phyloP scores from a whole-genome alignment of 2,113 vertebrate species.

The Circaetus cinerascens region DNA sequence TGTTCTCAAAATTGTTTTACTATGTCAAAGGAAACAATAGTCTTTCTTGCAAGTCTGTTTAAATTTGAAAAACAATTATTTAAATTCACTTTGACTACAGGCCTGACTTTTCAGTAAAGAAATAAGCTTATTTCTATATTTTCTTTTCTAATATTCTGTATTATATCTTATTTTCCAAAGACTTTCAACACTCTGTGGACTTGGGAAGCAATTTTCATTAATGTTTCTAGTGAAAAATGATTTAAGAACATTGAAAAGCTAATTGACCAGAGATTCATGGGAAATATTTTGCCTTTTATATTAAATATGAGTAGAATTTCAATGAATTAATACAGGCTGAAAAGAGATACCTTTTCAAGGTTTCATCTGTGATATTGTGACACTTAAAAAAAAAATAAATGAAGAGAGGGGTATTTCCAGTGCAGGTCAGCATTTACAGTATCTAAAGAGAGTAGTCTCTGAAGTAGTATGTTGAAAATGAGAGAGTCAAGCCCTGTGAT shows the following conservation, averaged over 20 bases:
- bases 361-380: background rate
- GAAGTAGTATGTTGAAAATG: accelerated
- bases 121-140: background rate
- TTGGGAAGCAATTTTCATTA: background rate
- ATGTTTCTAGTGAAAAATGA: background rate
- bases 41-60: background rate
- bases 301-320: background rate
- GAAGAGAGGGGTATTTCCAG: background rate
- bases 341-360: background rate
- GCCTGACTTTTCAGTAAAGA: background rate
- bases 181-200: background rate
- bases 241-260: background rate
- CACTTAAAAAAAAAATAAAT: background rate
- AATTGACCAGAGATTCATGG: background rate
- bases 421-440: background rate
- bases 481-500: background rate
- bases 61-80: constrained; percentile 34
- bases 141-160: background rate
- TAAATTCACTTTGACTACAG: constrained; percentile 38
- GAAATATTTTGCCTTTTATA: background rate
- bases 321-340: background rate
- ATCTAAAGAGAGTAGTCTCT: background rate
- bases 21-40: constrained; percentile 37
- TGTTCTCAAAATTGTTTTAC: constrained; percentile 48
- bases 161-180: constrained; percentile 26